Evolutionary conservation across 2,113 vertebrate genomes (phyloP), one percentile per base, ranked within the genome.

Genomic region (Oxygymnocypris stewartii): DNA sequence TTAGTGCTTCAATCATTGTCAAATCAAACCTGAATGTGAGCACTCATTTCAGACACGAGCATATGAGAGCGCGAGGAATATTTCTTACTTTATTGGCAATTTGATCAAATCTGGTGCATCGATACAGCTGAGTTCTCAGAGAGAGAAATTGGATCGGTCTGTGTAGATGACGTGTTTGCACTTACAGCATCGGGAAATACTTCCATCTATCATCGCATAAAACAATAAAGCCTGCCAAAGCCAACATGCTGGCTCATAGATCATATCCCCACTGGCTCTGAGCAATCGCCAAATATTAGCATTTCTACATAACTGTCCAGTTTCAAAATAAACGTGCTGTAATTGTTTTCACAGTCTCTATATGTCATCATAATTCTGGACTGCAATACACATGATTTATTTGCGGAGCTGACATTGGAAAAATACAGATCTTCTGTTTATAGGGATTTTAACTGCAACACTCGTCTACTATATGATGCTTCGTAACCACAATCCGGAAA

Each of bases 191-290:
- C 76, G 37, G 83, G 85, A 75, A 90, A 85, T 51, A 28, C 88
- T 84, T 88, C 79, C 88, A 92, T 92, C 91, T 81, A 90, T 92
- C 90, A 91, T 85, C 79, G 40, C 76, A 13, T 90, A 85, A 91
- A 90, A 91, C 88, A 91, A 89, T 92, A 83, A 89, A 80, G 82
- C 18, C 91, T 91, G 90, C 79, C 90, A 90, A 16, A 37, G 63
- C 74, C 82, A 85, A 88, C 82, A 86, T 82, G 31, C 63, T 65
- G 84, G 79, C 78, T 79, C 87, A 90, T 92, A 85, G 84, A 92
- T 92, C 90, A 92, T 84, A 69, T 49, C 3, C 28, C 42, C 14
- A 54, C 85, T 80, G 77, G 20, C 61, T 37, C 42, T 44, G 44
- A 79, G 78, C 61, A 65, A 71, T 47, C 42, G 2, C 9, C 37